These are phyloP conservation scores for Druceiella hillmani DNA, from an alignment of 2,888 invertebrate genomes.

Conservation along the genomic window DNA sequence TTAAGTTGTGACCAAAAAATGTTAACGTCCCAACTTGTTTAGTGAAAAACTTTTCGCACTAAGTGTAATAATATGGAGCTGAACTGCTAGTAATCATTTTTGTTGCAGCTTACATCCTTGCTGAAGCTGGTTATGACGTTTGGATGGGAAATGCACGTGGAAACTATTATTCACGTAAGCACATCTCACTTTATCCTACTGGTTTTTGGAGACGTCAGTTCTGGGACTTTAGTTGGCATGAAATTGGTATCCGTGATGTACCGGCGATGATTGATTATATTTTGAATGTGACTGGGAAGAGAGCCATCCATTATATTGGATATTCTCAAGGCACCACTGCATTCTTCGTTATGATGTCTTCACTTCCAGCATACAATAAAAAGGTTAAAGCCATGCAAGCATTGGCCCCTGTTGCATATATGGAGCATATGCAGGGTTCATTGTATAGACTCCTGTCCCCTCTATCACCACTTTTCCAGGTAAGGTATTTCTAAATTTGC, in stretches of 20 bases:
- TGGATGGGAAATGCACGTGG: slow-evolving; percentile 40
- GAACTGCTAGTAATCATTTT: too few relatives aligned
- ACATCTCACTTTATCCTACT: slow-evolving; percentile 31
- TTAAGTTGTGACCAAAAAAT: too few relatives aligned
- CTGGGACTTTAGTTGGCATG: slow-evolving; percentile 63
- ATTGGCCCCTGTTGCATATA: too few relatives aligned
- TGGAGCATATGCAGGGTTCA: too few relatives aligned
- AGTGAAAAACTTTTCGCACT: too few relatives aligned
- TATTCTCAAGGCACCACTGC: slow-evolving; percentile 60
- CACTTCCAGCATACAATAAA: slow-evolving; percentile 14
- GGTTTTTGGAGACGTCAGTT: slow-evolving; percentile 31
- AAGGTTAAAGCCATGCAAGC: too few relatives aligned
- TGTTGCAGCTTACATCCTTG: slow-evolving; percentile 34
- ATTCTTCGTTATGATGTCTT: slow-evolving; percentile 35
- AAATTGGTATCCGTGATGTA: slow-evolving; percentile 62
- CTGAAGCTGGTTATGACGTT: slow-evolving; percentile 37
- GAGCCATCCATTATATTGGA: slow-evolving; percentile 55
- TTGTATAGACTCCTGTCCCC: too few relatives aligned
- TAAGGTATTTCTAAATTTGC: too few relatives aligned
- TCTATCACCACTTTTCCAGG: too few relatives aligned
- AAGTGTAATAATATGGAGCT: too few relatives aligned
- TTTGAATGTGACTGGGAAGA: slow-evolving; percentile 39
- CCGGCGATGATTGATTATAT: slow-evolving; percentile 60
- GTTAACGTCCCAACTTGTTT: too few relatives aligned
- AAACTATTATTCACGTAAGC: slow-evolving; percentile 36